Percentiles rank a stretch among this genome's conserved stretches.
Conservation (phyloP, 2,797 vertebrate species). For the Catharus ustulatus region DNA sequence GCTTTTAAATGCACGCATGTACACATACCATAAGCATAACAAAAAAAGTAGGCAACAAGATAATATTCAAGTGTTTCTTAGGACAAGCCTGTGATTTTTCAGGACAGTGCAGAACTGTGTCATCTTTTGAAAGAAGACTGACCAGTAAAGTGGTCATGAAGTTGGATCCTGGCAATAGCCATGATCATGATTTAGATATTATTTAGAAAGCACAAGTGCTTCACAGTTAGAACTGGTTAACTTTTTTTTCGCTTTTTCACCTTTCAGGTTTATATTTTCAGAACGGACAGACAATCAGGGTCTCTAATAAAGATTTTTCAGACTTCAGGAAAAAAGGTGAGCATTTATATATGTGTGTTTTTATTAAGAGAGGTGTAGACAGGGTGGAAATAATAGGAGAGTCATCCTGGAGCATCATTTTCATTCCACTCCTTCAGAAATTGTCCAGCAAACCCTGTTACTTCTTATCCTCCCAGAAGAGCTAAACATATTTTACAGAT, state of each 20-base stretch:
- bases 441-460: not conserved
- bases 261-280: constrained; percentile 94
- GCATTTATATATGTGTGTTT: not conserved
- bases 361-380: not conserved
- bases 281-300: constrained; percentile 85
- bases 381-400: not conserved
- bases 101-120: not conserved
- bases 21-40: not conserved
- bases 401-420: not conserved
- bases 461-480: not conserved
- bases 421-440: not conserved
- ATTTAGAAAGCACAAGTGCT: not conserved
- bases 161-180: not conserved
- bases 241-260: not conserved
- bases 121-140: not conserved
- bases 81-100: not conserved
- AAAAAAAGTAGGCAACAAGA: not conserved
- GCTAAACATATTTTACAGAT: not conserved
- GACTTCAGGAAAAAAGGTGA: constrained; percentile 96
- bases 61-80: not conserved
- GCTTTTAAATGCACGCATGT: not conserved
- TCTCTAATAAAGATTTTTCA: constrained; percentile 92
- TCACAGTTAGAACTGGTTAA: not conserved
- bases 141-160: not conserved
- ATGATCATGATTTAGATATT: not conserved